phyloP scores from a whole-genome alignment of 2,888 invertebrate genomes.

The Leptopterna dolabrata region DNA sequence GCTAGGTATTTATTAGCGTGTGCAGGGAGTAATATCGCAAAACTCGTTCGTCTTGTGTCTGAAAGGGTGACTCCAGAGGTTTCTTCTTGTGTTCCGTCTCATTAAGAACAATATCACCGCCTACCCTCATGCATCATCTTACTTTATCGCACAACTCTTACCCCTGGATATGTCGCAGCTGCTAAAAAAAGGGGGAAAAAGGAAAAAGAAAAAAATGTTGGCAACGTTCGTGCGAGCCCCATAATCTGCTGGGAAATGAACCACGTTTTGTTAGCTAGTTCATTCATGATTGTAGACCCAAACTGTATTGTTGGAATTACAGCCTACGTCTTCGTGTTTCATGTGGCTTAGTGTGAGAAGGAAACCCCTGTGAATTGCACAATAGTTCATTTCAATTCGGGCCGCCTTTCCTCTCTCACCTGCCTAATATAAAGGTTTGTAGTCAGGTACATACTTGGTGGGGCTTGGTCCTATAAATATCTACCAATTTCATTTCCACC shows the following conservation, averaged over 20 bases:
- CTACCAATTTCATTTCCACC: too few relatives aligned
- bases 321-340: too few relatives aligned
- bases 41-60: constrained; percentile 11
- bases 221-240: background rate
- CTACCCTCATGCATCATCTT: background rate
- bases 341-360: too few relatives aligned
- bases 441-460: too few relatives aligned
- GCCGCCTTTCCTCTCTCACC: too few relatives aligned
- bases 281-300: background rate
- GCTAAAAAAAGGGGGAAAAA: background rate
- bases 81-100: background rate
- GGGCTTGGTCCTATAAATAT: too few relatives aligned
- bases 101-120: background rate
- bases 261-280: background rate
- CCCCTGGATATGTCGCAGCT: background rate
- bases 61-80: background rate
- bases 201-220: background rate
- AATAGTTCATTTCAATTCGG: too few relatives aligned
- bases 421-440: too few relatives aligned
- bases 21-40: constrained; percentile 1
- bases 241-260: background rate
- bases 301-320: background rate
- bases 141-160: background rate
- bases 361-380: too few relatives aligned
- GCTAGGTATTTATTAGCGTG: background rate